Base-by-base conservation (phyloP, 2,888 invertebrate species). In the Pristionchus fissidentatus region DNA sequence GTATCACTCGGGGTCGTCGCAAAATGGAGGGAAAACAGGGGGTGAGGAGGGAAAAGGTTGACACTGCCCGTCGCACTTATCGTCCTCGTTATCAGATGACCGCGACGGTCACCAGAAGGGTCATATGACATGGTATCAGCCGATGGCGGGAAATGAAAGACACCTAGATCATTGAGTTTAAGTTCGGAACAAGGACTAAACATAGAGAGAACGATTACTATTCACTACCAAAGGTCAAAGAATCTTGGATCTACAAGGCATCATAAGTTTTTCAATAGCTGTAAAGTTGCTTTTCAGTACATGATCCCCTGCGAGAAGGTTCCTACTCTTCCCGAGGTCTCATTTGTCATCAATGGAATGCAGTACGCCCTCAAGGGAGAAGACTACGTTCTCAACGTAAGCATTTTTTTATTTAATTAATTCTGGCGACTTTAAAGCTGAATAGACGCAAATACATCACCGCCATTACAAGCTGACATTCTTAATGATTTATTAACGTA, bases 311-410 rank as follows among this genome's bases (percentile, higher is more conserved):
- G 99, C 93, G 93, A 94, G 86, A 93, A 95, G 83, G 95, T 99
- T 88, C 95, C 96, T 0, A 93, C 94, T 8, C 94, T 99, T 91
- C 99, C 99, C 0, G 93, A 93, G 43, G 95, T 99, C 87, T 93
- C 94, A 85, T 96, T 99, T 93, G 93, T 94, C 49, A 92, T 99
- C 84, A 95, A 94, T 85, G 97, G 97, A 26, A 94, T 94, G 86
- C 92, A 93, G 0, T 99, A 97, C 94, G 93, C 94, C 73, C 94
- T 99, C 83, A 94, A 94, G 85, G 90, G 90, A 83, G 94, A 94
- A 86, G 97, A 99, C 93, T 99, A 99, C 93, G 94, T 98, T 87
- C 94, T 98, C 77, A 94, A 95, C 93, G 96, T 97, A 93, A 93
- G 91, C 5, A 26, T 32, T n/a, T 89, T 1, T n/a, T n/a, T n/a